Conservation (phyloP, 2,113 vertebrate genomes). For the Microtus oregoni region DNA sequence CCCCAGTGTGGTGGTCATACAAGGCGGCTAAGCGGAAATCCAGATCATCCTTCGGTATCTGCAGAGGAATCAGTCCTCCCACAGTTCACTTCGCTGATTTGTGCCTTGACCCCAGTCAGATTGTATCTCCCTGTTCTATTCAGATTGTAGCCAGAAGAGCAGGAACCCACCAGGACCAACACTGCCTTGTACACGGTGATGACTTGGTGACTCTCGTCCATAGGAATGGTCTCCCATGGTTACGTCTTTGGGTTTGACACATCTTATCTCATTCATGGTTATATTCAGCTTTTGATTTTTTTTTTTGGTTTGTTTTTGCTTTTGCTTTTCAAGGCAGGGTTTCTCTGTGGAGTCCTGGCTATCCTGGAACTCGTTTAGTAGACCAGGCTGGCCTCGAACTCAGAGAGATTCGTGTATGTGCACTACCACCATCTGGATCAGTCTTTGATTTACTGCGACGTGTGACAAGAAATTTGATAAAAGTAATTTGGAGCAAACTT, state of each 20-base stretch:
- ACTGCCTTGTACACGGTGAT: neutral
- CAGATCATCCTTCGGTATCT: constrained; percentile 89
- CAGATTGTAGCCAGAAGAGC: neutral
- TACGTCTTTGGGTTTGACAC: neutral
- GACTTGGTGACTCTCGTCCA: neutral
- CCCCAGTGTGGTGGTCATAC: constrained; percentile 89
- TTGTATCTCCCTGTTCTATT: neutral
- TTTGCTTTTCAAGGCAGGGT: neutral
- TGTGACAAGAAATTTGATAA: neutral
- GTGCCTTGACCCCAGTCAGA: neutral
- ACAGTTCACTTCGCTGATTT: neutral
- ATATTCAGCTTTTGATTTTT: neutral
- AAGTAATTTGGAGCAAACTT: neutral
- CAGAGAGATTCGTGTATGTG: neutral
- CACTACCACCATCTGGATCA: neutral
- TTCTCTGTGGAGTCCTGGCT: neutral
- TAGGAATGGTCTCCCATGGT: neutral
- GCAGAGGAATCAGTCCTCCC: neutral
- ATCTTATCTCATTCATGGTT: neutral
- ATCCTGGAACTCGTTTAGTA: neutral
- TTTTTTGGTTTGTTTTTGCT: neutral
- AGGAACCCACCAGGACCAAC: neutral
- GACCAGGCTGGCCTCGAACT: neutral
- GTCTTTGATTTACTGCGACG: constrained; percentile 5
- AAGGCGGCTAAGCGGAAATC: constrained; percentile 89